phyloP scores from a whole-genome alignment of 2,113 vertebrate species.

The Lamprologus tigripictilis region DNA sequence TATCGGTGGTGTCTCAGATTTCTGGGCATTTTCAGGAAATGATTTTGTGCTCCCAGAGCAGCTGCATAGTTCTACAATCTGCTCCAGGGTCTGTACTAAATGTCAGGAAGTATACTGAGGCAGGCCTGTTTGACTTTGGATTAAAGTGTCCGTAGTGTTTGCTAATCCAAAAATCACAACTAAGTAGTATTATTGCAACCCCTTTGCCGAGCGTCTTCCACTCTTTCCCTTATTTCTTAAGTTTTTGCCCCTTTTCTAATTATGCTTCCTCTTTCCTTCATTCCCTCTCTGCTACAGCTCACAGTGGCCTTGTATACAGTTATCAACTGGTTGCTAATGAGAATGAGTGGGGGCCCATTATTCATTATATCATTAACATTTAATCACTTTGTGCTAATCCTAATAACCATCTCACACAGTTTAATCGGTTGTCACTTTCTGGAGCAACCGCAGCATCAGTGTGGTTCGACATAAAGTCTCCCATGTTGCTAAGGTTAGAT shows the following conservation, averaged over 20 bases:
- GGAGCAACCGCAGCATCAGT: background rate
- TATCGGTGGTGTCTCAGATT: constrained; percentile 58
- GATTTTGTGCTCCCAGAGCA: constrained; percentile 25
- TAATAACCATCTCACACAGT: constrained; percentile 46
- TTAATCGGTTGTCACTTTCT: constrained; percentile 45
- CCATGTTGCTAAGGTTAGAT: background rate
- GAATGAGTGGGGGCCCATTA: constrained; percentile 40
- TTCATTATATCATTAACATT: constrained; percentile 61
- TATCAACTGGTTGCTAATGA: constrained; percentile 62
- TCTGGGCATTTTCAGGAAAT: constrained; percentile 62
- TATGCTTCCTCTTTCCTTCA: background rate
- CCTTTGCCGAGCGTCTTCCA: background rate
- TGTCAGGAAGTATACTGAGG: constrained; percentile 3
- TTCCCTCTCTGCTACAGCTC: background rate
- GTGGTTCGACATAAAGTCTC: background rate
- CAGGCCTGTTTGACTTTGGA: background rate
- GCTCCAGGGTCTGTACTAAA: background rate
- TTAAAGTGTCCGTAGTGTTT: background rate
- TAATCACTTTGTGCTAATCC: constrained; percentile 57
- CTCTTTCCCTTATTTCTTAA: background rate
- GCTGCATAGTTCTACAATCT: constrained; percentile 8
- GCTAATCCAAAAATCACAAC: constrained; percentile 5
- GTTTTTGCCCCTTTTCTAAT: background rate
- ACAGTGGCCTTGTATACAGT: constrained; percentile 14
- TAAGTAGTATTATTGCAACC: background rate